Percentiles rank a stretch among this genome's conserved stretches.
These are phyloP conservation scores for human (Homo sapiens) DNA, from an alignment of 2,113 vertebrate species.

Conservation along the genomic window GRCh38 chr19:29377501-29378000, in stretches of 20 bases:
- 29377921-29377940: neutral
- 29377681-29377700: neutral
- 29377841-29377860: accelerated
- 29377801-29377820: neutral
- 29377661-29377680: neutral
- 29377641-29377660: neutral
- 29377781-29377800: neutral
- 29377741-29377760: neutral
- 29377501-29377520: neutral
- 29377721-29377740: neutral
- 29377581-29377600: neutral
- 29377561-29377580: neutral
- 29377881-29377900: neutral
- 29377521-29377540: neutral
- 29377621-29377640: neutral
- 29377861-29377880: neutral
- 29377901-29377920: neutral
- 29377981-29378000: neutral
- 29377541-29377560: neutral
- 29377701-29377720: neutral
- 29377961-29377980: neutral
- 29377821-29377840: accelerated
- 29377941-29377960: accelerated
- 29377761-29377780: neutral
- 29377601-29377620: accelerated